These are phyloP conservation scores for Acleris emargana DNA, from an alignment of 2,888 invertebrate species.

Conservation along the genomic window DNA sequence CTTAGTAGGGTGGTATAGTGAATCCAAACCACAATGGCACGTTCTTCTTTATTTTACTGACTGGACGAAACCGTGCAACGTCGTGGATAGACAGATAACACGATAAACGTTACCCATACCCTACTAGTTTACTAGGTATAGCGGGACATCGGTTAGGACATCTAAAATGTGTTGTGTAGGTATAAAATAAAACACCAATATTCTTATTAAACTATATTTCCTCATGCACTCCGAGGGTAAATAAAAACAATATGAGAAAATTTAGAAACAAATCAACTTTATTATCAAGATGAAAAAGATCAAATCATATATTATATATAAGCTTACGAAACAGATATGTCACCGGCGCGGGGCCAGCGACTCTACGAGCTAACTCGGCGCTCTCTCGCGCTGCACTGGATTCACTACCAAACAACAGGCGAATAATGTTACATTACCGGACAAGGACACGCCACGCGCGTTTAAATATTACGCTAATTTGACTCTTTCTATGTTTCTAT, in stretches of 20 bases:
- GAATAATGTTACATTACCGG: not conserved
- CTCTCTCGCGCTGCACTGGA: constrained; percentile 15
- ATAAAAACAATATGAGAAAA: constrained; percentile 57
- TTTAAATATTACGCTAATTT: not conserved
- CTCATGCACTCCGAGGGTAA: constrained; percentile 26
- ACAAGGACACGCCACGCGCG: not conserved
- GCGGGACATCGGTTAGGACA: not conserved
- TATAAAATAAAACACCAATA: constrained; percentile 20
- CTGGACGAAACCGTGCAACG: too few relatives aligned
- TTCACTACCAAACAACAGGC: constrained; percentile 11
- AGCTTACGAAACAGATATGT: constrained; percentile 78
- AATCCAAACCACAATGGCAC: too few relatives aligned
- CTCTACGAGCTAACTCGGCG: constrained; percentile 15
- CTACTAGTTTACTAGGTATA: too few relatives aligned
- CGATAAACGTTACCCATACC: too few relatives aligned
- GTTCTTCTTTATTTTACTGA: too few relatives aligned
- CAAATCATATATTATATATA: constrained; percentile 77
- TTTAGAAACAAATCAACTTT: constrained; percentile 84
- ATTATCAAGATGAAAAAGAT: constrained; percentile 84
- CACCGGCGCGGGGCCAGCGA: constrained; percentile 16
- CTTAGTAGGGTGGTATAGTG: too few relatives aligned
- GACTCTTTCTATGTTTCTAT: not conserved
- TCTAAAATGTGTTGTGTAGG: not conserved
- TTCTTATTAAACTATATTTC: constrained; percentile 37
- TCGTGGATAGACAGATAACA: too few relatives aligned